phyloP scores from a whole-genome alignment of 2,797 vertebrate genomes.

The Scolopax rusticola region DNA sequence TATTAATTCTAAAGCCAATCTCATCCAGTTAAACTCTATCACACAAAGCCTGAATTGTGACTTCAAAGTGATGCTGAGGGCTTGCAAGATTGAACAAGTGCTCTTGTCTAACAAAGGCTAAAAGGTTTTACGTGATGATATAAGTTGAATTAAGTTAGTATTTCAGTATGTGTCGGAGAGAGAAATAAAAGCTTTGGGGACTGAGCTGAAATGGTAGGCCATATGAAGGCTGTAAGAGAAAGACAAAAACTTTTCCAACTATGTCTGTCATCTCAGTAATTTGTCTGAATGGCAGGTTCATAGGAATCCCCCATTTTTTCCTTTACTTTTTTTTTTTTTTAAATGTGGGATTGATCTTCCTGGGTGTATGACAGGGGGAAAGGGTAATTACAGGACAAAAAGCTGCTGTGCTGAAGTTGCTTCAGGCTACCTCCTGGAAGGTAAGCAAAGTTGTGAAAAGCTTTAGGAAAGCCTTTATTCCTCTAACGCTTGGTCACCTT shows the following conservation, averaged over 20 bases:
- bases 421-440: not conserved
- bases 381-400: not conserved
- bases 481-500: not conserved
- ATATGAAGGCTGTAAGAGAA: not conserved
- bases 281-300: not conserved
- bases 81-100: not conserved
- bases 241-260: not conserved
- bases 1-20: not conserved
- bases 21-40: not conserved
- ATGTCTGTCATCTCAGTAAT: not conserved
- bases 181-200: not conserved
- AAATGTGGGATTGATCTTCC: not conserved
- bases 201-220: not conserved
- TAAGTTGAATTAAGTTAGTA: conserved; percentile 16
- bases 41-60: conserved; percentile 20
- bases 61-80: not conserved
- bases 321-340: not conserved
- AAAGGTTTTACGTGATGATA: not conserved
- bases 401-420: not conserved
- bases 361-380: not conserved
- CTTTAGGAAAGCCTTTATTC: not conserved
- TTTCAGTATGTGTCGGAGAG: not conserved
- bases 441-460: not conserved
- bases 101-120: not conserved
- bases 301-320: not conserved